Evolutionary conservation across 2,113 vertebrate genomes (phyloP).

Genomic region (Hucho hucho): DNA sequence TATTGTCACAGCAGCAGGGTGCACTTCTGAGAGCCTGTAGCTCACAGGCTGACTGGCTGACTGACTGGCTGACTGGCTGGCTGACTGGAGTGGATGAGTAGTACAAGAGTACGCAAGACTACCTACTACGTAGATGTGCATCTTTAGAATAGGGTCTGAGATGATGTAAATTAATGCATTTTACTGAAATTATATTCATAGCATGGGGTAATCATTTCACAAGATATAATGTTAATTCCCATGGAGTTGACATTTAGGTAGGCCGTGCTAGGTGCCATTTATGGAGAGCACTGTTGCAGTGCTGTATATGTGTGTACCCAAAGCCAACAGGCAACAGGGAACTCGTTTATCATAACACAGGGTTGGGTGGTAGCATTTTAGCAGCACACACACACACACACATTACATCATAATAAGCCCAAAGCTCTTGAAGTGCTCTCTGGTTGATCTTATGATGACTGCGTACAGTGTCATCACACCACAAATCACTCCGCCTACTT

Average conservation of each 20-base stretch:
- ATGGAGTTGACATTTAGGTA: not conserved
- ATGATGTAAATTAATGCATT: not conserved
- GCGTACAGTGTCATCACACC: slow-evolving; percentile 53
- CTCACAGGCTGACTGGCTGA: not conserved
- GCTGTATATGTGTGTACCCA: not conserved
- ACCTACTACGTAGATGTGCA: not conserved
- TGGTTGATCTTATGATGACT: slow-evolving; percentile 22
- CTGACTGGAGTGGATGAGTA: not conserved
- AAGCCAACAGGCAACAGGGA: slow-evolving; percentile 13
- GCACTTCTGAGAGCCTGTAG: slow-evolving; percentile 18
- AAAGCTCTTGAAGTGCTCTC: not conserved
- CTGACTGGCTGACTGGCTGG: not conserved
- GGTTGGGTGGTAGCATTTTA: not conserved
- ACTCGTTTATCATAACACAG: slow-evolving; percentile 21
- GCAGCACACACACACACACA: not conserved
- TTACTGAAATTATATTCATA: not conserved
- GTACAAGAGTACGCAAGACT: not conserved
- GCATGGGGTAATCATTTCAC: no score
- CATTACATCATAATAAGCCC: not conserved
- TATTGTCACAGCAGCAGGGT: slow-evolving; percentile 10
- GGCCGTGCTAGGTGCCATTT: not conserved
- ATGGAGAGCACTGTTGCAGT: not conserved
- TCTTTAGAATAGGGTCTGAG: not conserved
- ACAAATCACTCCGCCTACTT: slow-evolving; percentile 19
- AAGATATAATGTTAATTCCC: no score